Base-by-base conservation (phyloP, 1,140 invertebrate species). In the Mizuhopecten yessoensis region DNA sequence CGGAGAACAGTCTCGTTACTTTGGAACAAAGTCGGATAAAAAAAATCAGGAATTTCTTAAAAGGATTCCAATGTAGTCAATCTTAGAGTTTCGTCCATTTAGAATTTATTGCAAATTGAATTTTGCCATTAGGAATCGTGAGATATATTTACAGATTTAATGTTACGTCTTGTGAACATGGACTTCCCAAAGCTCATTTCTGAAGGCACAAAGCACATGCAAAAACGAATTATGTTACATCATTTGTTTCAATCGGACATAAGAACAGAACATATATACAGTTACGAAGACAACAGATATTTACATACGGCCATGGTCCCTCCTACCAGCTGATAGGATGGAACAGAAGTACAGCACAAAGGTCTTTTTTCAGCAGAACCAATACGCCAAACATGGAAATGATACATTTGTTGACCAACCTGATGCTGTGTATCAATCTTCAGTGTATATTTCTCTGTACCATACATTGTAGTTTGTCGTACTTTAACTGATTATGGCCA, bases 101-200 rank as follows among this genome's bases (percentile, higher is more conserved):
- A 75, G 57, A 75, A 75, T 75, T 75, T 75, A 75, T 75, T 75
- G 57, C 57, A 75, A 75, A 75, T 75, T 75, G 57, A 75, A 75
- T 75, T n/a, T 75, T 17, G 57, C 57, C 57, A 75, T 75, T 75
- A 75, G 29, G 57, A 75, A 75, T 75, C n/a, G 57, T n/a, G 23
- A 75, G 57, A 23, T 75, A n/a, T n/a, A n/a, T n/a, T 75, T 45
- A 17, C 42, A 0, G 9, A n/a, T n/a, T n/a, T 45, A 45, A 45
- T 45, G 42, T 17, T 75, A 29, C 29, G 23, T 75, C 57, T 75
- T 29, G 57, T 75, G 9, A n/a, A 57, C 45, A 20, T 23, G 13
- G 45, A 57, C 45, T 57, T 23, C 7, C 20, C 7, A 75, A 75
- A 75, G 29, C 57, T 5, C n/a, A 75, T 75, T 75, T 75, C 57